Conservation (phyloP, 2,797 vertebrate genomes). For the Acanthis flammea region DNA sequence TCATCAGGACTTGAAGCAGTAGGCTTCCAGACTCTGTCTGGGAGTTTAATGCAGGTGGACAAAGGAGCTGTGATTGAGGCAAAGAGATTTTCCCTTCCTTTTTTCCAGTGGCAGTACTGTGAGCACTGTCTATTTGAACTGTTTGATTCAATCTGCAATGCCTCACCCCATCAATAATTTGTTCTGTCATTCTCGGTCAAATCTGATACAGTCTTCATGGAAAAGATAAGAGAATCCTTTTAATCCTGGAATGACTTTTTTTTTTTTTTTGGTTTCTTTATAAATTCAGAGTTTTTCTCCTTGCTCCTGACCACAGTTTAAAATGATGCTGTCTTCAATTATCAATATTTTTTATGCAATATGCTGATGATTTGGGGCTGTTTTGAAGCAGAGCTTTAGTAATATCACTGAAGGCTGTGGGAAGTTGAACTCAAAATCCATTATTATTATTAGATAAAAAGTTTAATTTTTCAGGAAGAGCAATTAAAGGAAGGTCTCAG, state of each 20-base stretch:
- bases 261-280: neutral
- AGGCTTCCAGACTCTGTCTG: neutral
- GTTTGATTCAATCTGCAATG: neutral
- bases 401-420: neutral
- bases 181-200: neutral
- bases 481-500: neutral
- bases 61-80: constrained; percentile 55
- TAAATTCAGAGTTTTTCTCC: neutral
- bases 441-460: neutral
- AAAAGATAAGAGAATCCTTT: neutral
- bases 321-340: neutral
- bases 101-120: neutral
- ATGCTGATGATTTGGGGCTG: neutral
- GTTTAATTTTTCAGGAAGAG: neutral
- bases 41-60: constrained; percentile 45
- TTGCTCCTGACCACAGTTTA: neutral
- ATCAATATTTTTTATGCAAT: neutral
- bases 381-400: neutral
- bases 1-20: constrained; percentile 33
- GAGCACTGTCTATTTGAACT: constrained; percentile 10
- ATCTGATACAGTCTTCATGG: neutral
- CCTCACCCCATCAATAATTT: neutral
- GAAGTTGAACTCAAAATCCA: neutral
- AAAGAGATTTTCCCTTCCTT: constrained; percentile 1
- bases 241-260: neutral